Conservation (phyloP, 1,140 invertebrate species). For the Drosophila azteca region DNA sequence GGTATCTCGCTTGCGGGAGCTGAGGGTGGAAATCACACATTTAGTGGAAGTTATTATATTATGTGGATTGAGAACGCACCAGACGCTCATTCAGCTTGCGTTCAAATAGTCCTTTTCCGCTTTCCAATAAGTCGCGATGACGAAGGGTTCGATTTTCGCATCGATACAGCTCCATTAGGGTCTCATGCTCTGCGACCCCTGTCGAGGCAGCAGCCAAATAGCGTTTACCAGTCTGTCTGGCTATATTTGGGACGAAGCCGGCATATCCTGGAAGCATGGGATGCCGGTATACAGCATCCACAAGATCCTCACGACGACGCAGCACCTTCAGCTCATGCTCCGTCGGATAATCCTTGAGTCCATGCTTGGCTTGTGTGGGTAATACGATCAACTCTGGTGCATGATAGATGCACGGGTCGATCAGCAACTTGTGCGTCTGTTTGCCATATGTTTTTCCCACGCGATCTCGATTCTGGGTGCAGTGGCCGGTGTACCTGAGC, state of each 20-base stretch:
- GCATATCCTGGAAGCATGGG: constrained; percentile 89
- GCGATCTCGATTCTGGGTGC: constrained; percentile 88
- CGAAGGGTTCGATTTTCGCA: constrained; percentile 85
- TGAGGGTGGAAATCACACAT: constrained; percentile 65
- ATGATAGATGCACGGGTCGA: constrained; percentile 89
- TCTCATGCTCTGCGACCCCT: constrained; percentile 88
- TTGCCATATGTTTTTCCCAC: constrained; percentile 89
- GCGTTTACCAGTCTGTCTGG: constrained; percentile 87
- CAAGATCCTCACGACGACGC: constrained; percentile 86
- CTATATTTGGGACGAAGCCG: constrained; percentile 88
- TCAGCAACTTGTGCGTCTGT: constrained; percentile 88
- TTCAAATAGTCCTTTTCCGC: constrained; percentile 85
- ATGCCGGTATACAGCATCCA: constrained; percentile 88
- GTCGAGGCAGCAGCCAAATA: constrained; percentile 88
- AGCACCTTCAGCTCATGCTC: constrained; percentile 87
- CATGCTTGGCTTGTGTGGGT: constrained; percentile 84
- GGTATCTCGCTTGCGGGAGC: constrained; percentile 87
- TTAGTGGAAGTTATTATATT: background rate
- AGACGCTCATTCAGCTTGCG: constrained; percentile 86
- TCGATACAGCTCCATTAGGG: constrained; percentile 85
- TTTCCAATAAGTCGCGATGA: constrained; percentile 85
- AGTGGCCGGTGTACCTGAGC: constrained; percentile 89
- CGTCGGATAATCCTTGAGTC: constrained; percentile 86
- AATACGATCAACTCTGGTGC: constrained; percentile 88
- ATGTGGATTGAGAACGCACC: constrained; percentile 82